Conservation (phyloP, 1,140 invertebrate species). For the Lepidotrigona ventralis region DNA sequence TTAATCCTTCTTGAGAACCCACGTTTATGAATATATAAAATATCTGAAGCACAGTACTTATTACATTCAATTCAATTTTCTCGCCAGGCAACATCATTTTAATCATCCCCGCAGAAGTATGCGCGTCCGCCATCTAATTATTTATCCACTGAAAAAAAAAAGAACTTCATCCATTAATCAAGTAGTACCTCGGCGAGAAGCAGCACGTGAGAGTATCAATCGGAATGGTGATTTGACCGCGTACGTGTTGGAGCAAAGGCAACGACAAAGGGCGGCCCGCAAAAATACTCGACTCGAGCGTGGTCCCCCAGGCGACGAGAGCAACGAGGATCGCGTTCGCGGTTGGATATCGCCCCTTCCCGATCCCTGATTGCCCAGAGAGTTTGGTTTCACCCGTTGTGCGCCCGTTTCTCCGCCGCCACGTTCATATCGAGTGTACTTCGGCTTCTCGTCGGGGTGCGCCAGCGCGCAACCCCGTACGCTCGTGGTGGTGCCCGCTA, state of each 20-base stretch:
- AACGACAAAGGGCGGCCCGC: neutral
- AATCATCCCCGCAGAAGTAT: too few species aligned
- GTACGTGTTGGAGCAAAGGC: slow-evolving; percentile 9
- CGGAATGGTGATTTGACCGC: neutral
- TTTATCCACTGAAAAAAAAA: too few species aligned
- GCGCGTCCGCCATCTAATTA: too few species aligned
- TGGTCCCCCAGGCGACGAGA: neutral
- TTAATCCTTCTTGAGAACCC: too few species aligned
- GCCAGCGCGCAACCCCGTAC: slow-evolving; percentile 61
- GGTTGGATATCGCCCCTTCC: slow-evolving; percentile 29
- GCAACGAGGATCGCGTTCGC: slow-evolving; percentile 22
- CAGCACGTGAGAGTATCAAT: neutral
- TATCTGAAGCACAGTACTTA: too few species aligned
- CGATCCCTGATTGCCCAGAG: slow-evolving; percentile 62
- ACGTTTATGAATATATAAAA: too few species aligned
- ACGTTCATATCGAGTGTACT: slow-evolving; percentile 70
- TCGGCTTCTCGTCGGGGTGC: slow-evolving; percentile 57
- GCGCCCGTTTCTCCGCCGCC: slow-evolving; percentile 43
- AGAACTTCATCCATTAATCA: too few species aligned
- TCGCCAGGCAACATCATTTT: too few species aligned
- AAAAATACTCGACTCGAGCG: slow-evolving; percentile 18
- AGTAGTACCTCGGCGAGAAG: neutral
- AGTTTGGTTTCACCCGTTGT: slow-evolving; percentile 65
- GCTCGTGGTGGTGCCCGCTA: slow-evolving; percentile 46
- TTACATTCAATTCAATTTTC: too few species aligned